Conservation (phyloP, 2,888 invertebrate genomes). For the Prostheceraeus crozeri region DNA sequence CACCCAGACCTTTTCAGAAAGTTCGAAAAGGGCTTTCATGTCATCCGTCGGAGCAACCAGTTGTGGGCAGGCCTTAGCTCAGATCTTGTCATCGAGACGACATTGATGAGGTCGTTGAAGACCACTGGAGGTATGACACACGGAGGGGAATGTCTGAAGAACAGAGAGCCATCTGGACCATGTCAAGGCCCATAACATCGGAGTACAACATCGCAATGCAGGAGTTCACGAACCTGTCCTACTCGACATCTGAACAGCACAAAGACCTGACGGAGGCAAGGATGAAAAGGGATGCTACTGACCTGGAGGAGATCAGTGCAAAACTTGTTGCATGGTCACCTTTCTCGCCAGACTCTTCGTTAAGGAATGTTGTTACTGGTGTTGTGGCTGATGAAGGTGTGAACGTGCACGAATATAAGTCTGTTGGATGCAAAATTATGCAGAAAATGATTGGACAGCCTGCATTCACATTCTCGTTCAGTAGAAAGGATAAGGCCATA, state of each 20-base stretch:
- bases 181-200: slow-evolving; percentile 37
- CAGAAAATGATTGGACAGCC: slow-evolving; percentile 39
- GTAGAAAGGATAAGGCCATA: slow-evolving; percentile 36
- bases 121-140: slow-evolving; percentile 35
- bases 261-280: slow-evolving; percentile 37
- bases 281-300: slow-evolving; percentile 36
- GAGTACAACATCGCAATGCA: slow-evolving; percentile 40
- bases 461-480: slow-evolving; percentile 35
- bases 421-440: slow-evolving; percentile 37
- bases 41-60: slow-evolving; percentile 36
- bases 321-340: slow-evolving; percentile 36
- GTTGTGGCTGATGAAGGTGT: slow-evolving; percentile 35
- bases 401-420: slow-evolving; percentile 35
- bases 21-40: slow-evolving; percentile 36
- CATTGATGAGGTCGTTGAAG: slow-evolving; percentile 39
- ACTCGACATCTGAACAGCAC: slow-evolving; percentile 40
- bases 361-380: slow-evolving; percentile 39
- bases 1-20: slow-evolving; percentile 33
- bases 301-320: slow-evolving; percentile 32
- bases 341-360: slow-evolving; percentile 36
- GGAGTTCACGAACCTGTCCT: slow-evolving; percentile 33
- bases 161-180: slow-evolving; percentile 38
- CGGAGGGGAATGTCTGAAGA: slow-evolving; percentile 39
- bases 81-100: slow-evolving; percentile 40
- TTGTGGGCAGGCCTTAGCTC: slow-evolving; percentile 40